These are phyloP conservation scores for Sturmia bella DNA, from an alignment of 2,888 invertebrate species.

Conservation along the genomic window DNA sequence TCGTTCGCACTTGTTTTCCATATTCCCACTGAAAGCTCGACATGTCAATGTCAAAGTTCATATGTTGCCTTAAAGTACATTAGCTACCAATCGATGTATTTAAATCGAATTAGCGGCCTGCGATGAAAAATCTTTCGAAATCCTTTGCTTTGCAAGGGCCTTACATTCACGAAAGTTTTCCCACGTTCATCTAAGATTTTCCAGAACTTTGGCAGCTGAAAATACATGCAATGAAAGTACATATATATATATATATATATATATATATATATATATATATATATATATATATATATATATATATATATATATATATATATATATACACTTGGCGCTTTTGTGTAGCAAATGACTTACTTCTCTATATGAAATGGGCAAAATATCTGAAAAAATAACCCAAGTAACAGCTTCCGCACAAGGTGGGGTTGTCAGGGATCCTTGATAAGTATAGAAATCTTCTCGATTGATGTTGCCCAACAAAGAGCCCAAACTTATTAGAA, in stretches of 20 bases:
- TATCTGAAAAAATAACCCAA: conserved; percentile 86
- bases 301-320: no score
- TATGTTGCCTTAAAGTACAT: no score
- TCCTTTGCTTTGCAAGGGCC: conserved; percentile 74
- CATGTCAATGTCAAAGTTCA: no score
- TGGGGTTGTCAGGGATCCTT: conserved; percentile 89
- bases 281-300: no score
- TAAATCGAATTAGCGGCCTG: conserved; percentile 57
- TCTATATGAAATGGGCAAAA: conserved; percentile 81
- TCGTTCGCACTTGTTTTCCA: no score
- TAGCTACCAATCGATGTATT: conserved; percentile 51
- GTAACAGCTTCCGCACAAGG: conserved; percentile 87
- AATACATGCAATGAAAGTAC: not conserved
- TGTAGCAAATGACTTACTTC: conserved; percentile 73
- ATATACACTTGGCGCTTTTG: no score
- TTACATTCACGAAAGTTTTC: conserved; percentile 72
- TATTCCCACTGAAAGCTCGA: no score
- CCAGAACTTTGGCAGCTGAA: conserved; percentile 76
- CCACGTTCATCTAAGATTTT: conserved; percentile 72
- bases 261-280: no score
- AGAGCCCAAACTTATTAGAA: conserved; percentile 75
- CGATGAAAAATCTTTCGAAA: conserved; percentile 75
- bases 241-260: no score
- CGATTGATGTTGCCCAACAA: conserved; percentile 75
- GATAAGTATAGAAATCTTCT: conserved; percentile 76